Base-by-base conservation (phyloP, 64 coral and sea anemone species). In the Cladopsammia gracilis region DNA sequence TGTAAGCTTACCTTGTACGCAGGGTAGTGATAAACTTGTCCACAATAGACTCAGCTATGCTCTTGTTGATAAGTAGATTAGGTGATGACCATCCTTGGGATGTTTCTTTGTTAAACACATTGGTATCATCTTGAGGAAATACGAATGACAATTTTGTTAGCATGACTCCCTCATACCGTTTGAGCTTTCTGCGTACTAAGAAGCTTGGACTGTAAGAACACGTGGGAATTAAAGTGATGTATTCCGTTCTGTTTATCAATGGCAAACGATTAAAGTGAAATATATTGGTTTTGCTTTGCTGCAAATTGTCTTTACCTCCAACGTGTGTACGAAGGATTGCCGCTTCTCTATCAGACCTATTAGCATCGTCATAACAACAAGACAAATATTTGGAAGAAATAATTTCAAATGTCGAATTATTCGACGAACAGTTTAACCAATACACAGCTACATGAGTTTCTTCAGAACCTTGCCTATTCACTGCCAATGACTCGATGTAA, bases 401-500 rank as follows among this genome's bases (percentile, higher is more conserved):
- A 18, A 75, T 75, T 75, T 49, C 46, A 48, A 75, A 75, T 1
- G 12, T 75, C 10, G 72, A 75, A 49, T 75, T 48, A 5, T 46
- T 12, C 4, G 23, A 10, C 46, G 45, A 56, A 56, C 7, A 10
- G 53, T 56, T 56, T 12, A 56, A 49, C 72, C 72, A 75, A 75
- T 49, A 49, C 11, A 75, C 72, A 18, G 72, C 46, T 5, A 75
- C 15, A 75, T 48, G 46, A 20, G 46, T 46, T 3, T 43, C 72
- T 7, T 46, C 72, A 75, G 72, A 47, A 48, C 46, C 46, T 48
- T 75, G 72, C 53, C 53, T 56, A 5, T 6, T 56, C 5, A 56
- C 53, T 56, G 53, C 53, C 7, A 64, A 19, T 20, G 61, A 64
- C 75, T 98, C 96, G 22, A 98, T 76, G 90, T 90, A 98, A 57